Percentiles rank a stretch among this genome's conserved stretches.
Conservation (phyloP, 2,888 invertebrate genomes). For the Agrotis puta region DNA sequence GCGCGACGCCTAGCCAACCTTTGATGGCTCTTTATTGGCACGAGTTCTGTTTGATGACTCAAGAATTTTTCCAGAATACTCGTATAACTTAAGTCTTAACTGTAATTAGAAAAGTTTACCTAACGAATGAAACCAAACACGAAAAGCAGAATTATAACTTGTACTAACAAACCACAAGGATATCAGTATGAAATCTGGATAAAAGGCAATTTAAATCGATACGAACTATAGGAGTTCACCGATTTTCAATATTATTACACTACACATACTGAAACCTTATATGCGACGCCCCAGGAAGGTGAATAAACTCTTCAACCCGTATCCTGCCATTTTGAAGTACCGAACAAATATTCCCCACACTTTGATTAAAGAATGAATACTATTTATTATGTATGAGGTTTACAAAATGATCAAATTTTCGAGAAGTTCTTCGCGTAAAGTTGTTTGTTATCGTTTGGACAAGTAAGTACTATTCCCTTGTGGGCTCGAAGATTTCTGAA, state of each 20-base stretch:
- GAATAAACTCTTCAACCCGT: conserved; percentile 45
- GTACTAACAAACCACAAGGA: conserved; percentile 21
- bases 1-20: conserved; percentile 50
- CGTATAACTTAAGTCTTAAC: conserved; percentile 31
- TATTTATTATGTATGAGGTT: conserved; percentile 58
- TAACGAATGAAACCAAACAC: conserved; percentile 35
- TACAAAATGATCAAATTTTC: conserved; percentile 58
- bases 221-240: conserved; percentile 13
- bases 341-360: conserved; percentile 37
- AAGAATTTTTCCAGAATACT: conserved; percentile 18
- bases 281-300: conserved; percentile 36
- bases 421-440: conserved; percentile 56
- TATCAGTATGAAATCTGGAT: conserved; percentile 20
- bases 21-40: conserved; percentile 61
- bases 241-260: conserved; percentile 50
- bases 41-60: conserved; percentile 20
- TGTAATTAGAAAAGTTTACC: conserved; percentile 53
- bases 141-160: conserved; percentile 36
- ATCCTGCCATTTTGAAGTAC: conserved; percentile 44
- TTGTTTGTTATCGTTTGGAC: conserved; percentile 55
- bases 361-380: conserved; percentile 54
- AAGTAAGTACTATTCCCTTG: conserved; percentile 47
- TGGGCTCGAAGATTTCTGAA: conserved; percentile 47
- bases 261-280: conserved; percentile 52
- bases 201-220: conserved; percentile 25